Conservation (phyloP, 1,140 invertebrate genomes). For the Drosophila parabipectinata region DNA sequence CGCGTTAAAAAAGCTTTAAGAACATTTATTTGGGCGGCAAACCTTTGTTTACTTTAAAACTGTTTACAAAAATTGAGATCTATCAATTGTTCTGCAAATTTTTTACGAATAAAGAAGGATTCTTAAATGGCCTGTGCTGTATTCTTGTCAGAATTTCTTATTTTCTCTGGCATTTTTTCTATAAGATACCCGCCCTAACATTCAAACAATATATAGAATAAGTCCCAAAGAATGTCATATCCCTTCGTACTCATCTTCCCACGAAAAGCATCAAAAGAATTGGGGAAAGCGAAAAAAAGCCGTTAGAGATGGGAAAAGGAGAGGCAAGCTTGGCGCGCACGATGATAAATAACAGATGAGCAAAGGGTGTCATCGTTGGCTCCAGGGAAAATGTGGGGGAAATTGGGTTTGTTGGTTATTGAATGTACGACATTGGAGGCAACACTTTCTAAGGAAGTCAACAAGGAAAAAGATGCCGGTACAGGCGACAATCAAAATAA, state of each 20-base stretch:
- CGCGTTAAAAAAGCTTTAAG: no score
- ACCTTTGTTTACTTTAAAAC: no score
- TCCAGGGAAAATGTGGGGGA: slow-evolving; percentile 11
- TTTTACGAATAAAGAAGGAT: no score
- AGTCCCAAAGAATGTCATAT: slow-evolving; percentile 31
- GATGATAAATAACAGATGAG: slow-evolving; percentile 81
- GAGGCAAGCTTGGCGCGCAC: slow-evolving; percentile 28
- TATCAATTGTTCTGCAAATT: no score
- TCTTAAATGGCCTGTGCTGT: no score
- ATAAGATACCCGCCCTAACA: no score
- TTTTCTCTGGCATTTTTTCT: no score
- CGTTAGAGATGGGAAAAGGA: slow-evolving; percentile 3
- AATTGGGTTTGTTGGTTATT: slow-evolving; percentile 63
- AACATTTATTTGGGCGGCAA: no score
- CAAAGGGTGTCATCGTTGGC: slow-evolving; percentile 54
- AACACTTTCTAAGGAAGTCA: slow-evolving; percentile 31
- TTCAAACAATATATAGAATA: not conserved
- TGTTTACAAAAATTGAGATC: no score
- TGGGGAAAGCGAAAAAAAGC: slow-evolving; percentile 12
- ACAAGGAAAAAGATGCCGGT: slow-evolving; percentile 4
- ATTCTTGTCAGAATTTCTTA: no score
- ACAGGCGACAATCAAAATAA: slow-evolving; percentile 46
- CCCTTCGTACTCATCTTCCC: not conserved
- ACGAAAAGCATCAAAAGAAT: slow-evolving; percentile 22
- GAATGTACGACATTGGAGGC: slow-evolving; percentile 62